Conservation (phyloP, 2,888 invertebrate genomes). For the Oscheius onirici region DNA sequence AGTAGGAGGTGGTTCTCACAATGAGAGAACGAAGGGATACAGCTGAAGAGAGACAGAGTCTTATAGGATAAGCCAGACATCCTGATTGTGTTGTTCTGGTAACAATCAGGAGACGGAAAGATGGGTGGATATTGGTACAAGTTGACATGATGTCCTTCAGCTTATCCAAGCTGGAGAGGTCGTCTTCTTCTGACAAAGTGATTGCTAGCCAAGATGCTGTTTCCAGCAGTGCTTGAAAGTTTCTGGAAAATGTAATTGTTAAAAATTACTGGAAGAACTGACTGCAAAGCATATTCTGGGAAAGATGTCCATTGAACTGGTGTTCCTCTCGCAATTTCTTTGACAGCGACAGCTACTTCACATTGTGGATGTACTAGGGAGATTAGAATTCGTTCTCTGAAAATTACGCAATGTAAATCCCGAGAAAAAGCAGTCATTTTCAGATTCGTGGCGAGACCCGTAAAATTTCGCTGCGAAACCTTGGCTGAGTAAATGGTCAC, state of each 20-base stretch:
- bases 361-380: background rate
- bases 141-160: background rate
- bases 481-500: too few species aligned
- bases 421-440: too few species aligned
- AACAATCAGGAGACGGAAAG: slow-evolving; percentile 15
- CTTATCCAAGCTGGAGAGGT: too few species aligned
- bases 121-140: background rate
- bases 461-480: too few species aligned
- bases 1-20: background rate
- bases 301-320: slow-evolving; percentile 21
- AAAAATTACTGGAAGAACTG: background rate
- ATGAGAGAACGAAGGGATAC: background rate
- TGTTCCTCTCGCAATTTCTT: background rate
- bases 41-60: slow-evolving; percentile 16
- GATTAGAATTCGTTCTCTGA: background rate
- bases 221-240: background rate
- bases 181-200: background rate
- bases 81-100: too few species aligned
- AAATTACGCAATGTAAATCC: too few species aligned
- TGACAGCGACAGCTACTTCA: background rate
- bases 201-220: background rate
- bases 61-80: slow-evolving; percentile 4
- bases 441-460: too few species aligned
- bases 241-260: background rate
- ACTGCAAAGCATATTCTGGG: slow-evolving; percentile 16